Evolutionary conservation across 1,140 invertebrate species (phyloP).

Genomic region (Cydia strobilella): DNA sequence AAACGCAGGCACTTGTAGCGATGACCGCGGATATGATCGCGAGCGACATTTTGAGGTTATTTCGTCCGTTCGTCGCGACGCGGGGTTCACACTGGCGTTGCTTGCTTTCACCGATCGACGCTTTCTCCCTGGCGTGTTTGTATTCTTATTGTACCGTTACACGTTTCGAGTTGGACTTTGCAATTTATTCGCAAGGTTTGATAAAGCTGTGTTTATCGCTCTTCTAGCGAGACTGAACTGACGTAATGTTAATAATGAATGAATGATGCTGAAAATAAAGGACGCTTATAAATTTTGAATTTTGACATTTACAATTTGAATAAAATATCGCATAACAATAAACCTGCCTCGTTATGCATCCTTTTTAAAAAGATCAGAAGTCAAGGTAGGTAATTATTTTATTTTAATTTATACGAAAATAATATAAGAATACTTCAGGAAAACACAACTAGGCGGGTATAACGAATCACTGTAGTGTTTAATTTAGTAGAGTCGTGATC

Average conservation of each 20-base stretch:
- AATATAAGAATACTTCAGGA: not conserved
- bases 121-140: slow-evolving; percentile 65
- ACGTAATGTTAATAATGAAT: not conserved
- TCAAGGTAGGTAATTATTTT: too few relatives aligned
- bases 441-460: not conserved
- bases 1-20: slow-evolving; percentile 53
- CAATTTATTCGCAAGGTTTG: not conserved
- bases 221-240: not conserved
- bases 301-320: too few relatives aligned
- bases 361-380: too few relatives aligned
- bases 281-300: too few relatives aligned
- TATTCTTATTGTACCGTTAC: slow-evolving; percentile 66
- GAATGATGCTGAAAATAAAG: not conserved
- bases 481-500: too few relatives aligned
- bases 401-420: not conserved
- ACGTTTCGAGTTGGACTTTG: slow-evolving; percentile 35
- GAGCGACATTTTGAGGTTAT: slow-evolving; percentile 71
- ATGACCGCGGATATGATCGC: slow-evolving; percentile 55
- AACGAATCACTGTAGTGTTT: too few relatives aligned
- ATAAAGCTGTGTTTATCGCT: slow-evolving; percentile 3
- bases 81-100: slow-evolving; percentile 53
- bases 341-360: too few relatives aligned
- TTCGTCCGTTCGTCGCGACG: slow-evolving; percentile 55
- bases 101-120: slow-evolving; percentile 70
- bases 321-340: too few relatives aligned